These are phyloP conservation scores for Drosophila antonietae DNA, from an alignment of 2,888 invertebrate species.

Conservation along the genomic window DNA sequence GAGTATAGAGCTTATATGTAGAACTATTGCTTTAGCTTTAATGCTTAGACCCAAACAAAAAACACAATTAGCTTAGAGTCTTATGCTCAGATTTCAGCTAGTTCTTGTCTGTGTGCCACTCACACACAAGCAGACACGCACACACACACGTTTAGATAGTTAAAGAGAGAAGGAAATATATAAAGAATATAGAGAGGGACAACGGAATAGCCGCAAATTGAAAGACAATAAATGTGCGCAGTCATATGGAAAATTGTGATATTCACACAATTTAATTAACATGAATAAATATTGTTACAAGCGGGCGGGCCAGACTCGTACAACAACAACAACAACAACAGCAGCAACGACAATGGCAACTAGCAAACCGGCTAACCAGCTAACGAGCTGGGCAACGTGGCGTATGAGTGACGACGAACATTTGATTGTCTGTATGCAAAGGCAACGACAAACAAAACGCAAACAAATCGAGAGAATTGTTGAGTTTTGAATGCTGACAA, in stretches of 20 bases:
- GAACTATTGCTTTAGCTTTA: not conserved
- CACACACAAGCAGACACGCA: too few species aligned
- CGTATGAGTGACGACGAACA: conserved; percentile 70
- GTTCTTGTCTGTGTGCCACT: not conserved
- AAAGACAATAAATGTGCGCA: conserved; percentile 83
- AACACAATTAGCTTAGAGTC: not conserved
- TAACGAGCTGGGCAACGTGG: conserved; percentile 75
- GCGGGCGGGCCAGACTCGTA: conserved; percentile 55
- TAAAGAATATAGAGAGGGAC: not conserved
- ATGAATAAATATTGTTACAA: conserved; percentile 84
- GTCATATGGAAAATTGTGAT: conserved; percentile 83
- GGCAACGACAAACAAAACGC: conserved; percentile 61
- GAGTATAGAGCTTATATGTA: not conserved
- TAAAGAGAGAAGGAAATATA: not conserved
- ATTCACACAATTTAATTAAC: conserved; percentile 85
- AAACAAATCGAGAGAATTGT: conserved; percentile 71
- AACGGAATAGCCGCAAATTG: conserved; percentile 74
- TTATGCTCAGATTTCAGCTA: not conserved
- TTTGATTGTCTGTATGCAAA: conserved; percentile 74
- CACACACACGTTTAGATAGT: not conserved
- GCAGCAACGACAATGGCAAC: conserved; percentile 23
- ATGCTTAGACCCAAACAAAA: not conserved
- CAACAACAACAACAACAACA: conserved; percentile 10
- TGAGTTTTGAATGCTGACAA: conserved; percentile 42
- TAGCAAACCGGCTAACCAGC: conserved; percentile 51